These are phyloP conservation scores for Thereuonema tuberculata DNA, from an alignment of 1,140 invertebrate species.

Conservation along the genomic window DNA sequence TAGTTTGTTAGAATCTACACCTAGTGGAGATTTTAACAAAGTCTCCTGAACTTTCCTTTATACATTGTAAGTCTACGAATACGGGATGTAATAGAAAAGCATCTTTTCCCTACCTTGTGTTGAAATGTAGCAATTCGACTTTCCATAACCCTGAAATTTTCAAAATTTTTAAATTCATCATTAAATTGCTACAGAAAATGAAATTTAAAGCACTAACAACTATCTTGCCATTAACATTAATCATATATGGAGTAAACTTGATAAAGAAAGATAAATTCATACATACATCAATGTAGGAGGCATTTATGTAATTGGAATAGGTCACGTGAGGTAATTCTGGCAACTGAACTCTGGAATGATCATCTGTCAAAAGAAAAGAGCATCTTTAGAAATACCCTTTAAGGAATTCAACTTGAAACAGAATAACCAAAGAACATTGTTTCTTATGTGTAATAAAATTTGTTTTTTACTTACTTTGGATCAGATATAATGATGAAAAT, in stretches of 20 bases:
- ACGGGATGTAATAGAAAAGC: too few relatives aligned
- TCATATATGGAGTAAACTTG: too few relatives aligned
- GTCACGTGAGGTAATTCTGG: conserved; percentile 14
- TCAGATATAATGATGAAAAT: too few relatives aligned
- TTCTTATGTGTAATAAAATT: too few relatives aligned
- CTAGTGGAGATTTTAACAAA: too few relatives aligned
- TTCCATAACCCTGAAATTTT: not conserved
- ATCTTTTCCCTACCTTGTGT: not conserved
- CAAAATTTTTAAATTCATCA: not conserved
- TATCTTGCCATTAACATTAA: too few relatives aligned
- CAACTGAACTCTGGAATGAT: conserved; percentile 33
- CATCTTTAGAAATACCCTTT: not conserved
- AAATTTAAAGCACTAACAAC: not conserved
- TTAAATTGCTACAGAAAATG: not conserved
- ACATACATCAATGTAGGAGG: conserved; percentile 35
- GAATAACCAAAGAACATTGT: not conserved
- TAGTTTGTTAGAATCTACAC: too few relatives aligned
- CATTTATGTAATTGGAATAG: conserved; percentile 40
- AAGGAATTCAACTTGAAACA: not conserved
- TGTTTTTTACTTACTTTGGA: too few relatives aligned
- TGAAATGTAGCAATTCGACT: not conserved
- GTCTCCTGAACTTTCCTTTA: too few relatives aligned
- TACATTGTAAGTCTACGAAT: too few relatives aligned
- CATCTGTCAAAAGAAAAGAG: conserved; percentile 32
- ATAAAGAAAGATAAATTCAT: too few relatives aligned